Conservation (phyloP, 2,888 invertebrate species). For the Hypolimnas misippus region DNA sequence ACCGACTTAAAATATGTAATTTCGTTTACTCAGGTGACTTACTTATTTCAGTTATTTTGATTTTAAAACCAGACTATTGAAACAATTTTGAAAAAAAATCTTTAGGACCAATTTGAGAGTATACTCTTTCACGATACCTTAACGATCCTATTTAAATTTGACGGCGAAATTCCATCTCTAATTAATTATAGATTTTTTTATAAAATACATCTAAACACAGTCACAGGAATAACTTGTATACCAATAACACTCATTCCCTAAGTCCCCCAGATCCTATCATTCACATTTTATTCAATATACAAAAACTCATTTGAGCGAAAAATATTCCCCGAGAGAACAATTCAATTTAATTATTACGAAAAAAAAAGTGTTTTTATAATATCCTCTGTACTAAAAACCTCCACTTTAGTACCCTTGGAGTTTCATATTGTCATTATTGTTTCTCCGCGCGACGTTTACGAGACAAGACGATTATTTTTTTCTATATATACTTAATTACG, state of each 20-base stretch:
- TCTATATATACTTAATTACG: too few relatives aligned
- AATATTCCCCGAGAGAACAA: neutral
- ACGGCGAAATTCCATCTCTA: too few relatives aligned
- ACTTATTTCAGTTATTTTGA: too few relatives aligned
- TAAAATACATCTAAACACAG: neutral
- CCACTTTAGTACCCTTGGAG: neutral
- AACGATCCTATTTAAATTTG: too few relatives aligned
- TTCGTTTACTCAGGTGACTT: too few relatives aligned
- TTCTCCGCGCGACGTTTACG: neutral
- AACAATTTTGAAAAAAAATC: too few relatives aligned
- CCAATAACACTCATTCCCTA: neutral
- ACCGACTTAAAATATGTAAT: too few relatives aligned
- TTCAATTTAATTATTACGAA: neutral
- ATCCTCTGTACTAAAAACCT: neutral
- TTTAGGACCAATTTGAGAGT: too few relatives aligned
- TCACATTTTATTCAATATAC: constrained; percentile 1
- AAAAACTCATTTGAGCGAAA: neutral
- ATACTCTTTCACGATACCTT: too few relatives aligned
- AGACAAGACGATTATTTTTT: neutral
- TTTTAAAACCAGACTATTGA: too few relatives aligned
- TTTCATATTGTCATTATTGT: neutral
- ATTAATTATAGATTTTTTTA: too few relatives aligned
- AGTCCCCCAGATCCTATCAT: neutral
- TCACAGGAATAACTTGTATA: neutral
- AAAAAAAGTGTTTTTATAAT: constrained; percentile 6